Percentiles rank a stretch among this genome's conserved stretches.
phyloP scores from a whole-genome alignment of 2,888 invertebrate species.

The Stenodema calcarata region DNA sequence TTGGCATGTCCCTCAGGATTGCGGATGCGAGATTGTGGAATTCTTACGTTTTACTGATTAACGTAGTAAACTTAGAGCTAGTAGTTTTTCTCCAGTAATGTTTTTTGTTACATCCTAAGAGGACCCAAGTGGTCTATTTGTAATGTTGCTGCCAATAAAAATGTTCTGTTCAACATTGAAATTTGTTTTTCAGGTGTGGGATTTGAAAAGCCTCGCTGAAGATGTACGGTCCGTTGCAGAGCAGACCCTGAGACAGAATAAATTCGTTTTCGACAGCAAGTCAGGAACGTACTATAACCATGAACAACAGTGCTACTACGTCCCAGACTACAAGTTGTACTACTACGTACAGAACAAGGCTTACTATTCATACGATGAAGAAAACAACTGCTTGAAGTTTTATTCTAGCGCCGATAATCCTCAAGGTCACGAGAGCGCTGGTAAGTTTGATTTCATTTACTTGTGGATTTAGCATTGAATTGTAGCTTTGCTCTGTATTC shows the following conservation, averaged over 20 bases:
- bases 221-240: constrained; percentile 81
- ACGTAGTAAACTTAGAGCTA: no score
- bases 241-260: constrained; percentile 73
- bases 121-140: no score
- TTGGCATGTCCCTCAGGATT: no score
- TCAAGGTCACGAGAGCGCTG: constrained; percentile 7
- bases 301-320: constrained; percentile 88
- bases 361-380: constrained; percentile 82
- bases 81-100: not conserved
- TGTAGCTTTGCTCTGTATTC: not conserved
- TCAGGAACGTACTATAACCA: constrained; percentile 89
- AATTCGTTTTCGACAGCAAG: constrained; percentile 85
- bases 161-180: not conserved
- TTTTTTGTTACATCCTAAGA: no score
- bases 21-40: no score
- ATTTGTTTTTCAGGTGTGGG: constrained; percentile 32
- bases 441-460: not conserved
- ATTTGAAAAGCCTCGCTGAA: constrained; percentile 66
- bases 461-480: not conserved
- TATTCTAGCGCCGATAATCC: constrained; percentile 66
- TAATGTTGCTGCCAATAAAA: no score
- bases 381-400: constrained; percentile 76
- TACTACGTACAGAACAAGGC: constrained; percentile 86
- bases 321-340: constrained; percentile 83
- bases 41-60: no score